A percentile compares a stretch with the other conserved stretches of the same genome.
These are phyloP conservation scores for Sebastes trivittatus DNA, from an alignment of 2,797 vertebrate species.

Conservation along the genomic window DNA sequence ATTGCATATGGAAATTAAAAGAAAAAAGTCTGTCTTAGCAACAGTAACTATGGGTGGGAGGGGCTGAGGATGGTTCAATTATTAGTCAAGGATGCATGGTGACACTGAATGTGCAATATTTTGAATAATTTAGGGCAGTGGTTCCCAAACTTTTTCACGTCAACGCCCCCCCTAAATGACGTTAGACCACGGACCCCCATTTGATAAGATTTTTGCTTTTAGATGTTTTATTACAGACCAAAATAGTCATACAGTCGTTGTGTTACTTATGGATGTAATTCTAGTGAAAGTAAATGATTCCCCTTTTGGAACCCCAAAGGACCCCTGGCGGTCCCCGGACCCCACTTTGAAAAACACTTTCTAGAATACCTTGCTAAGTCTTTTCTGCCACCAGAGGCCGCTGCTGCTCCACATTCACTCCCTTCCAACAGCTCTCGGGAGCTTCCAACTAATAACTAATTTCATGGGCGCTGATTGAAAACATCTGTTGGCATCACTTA, in stretches of 20 bases:
- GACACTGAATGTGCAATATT: background rate
- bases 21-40: background rate
- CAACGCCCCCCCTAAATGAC: too few relatives aligned
- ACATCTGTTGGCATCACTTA: slow-evolving; percentile 68
- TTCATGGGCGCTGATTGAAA: slow-evolving; percentile 60
- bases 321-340: too few relatives aligned
- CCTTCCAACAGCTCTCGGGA: background rate
- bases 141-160: too few relatives aligned
- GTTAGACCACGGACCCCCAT: too few relatives aligned
- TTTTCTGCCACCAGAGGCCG: slow-evolving; percentile 51
- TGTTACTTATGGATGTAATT: too few relatives aligned
- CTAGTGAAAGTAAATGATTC: too few relatives aligned
- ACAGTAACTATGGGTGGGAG: background rate
- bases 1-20: too few relatives aligned
- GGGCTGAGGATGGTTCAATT: background rate
- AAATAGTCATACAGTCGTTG: too few relatives aligned
- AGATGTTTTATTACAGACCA: too few relatives aligned
- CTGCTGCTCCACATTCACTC: slow-evolving; percentile 28
- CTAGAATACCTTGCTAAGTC: background rate
- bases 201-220: too few relatives aligned
- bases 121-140: background rate
- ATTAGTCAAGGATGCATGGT: background rate
- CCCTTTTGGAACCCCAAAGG: too few relatives aligned
- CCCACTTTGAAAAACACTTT: background rate
- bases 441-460: slow-evolving; percentile 37